A percentile compares a stretch with the other conserved stretches of the same genome.
These are phyloP conservation scores for Podocnemis expansa DNA, from an alignment of 2,113 vertebrate genomes.

Conservation along the genomic window DNA sequence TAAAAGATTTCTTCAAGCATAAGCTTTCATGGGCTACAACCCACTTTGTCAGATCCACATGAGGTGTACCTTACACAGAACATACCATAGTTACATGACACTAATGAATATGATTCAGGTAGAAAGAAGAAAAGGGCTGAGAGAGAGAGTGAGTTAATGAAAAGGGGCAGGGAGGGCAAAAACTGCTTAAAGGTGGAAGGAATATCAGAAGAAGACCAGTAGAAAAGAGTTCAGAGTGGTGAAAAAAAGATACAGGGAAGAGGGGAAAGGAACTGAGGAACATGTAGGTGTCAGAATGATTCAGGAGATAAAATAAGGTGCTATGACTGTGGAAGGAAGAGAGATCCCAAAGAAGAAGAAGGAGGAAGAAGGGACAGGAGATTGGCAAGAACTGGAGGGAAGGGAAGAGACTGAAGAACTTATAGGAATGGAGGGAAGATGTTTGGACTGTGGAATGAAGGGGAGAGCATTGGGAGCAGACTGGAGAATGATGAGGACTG, in stretches of 20 bases:
- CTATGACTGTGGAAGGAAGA: conserved; percentile 53
- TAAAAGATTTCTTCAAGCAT: too few species aligned
- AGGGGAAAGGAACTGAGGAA: conserved; percentile 41
- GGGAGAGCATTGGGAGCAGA: not conserved
- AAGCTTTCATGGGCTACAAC: too few species aligned
- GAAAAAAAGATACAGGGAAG: not conserved
- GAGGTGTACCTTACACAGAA: too few species aligned
- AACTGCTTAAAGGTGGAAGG: not conserved
- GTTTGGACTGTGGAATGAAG: not conserved
- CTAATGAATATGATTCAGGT: not conserved
- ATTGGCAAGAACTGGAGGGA: conserved; percentile 9
- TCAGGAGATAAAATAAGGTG: conserved; percentile 48
- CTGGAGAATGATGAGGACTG: not conserved
- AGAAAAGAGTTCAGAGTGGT: conserved; percentile 22
- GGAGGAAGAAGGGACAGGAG: conserved; percentile 55
- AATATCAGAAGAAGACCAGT: not conserved
- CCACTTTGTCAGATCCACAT: too few species aligned
- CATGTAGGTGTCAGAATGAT: conserved; percentile 28
- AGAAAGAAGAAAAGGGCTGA: not conserved
- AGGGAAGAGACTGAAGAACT: not conserved
- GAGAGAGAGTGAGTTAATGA: not conserved
- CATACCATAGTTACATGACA: too few species aligned
- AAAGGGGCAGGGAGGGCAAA: too few species aligned
- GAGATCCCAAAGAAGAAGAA: not conserved
- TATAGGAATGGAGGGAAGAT: not conserved